Conservation (phyloP, 2,113 vertebrate genomes). For the Antechinus stuartii region DNA sequence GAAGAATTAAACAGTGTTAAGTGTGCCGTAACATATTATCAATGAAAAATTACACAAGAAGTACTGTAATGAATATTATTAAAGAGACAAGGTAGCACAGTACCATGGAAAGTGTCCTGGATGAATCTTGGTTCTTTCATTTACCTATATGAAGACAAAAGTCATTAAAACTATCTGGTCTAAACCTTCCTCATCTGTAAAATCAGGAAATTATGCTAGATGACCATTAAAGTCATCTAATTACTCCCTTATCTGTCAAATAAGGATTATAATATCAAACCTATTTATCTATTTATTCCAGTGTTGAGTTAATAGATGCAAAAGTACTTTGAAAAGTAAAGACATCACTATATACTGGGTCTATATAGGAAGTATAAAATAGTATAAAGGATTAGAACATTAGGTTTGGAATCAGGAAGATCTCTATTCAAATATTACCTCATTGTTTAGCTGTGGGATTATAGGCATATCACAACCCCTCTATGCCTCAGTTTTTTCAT, state of each 20-base stretch:
- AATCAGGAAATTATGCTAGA: background rate
- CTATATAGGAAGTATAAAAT: background rate
- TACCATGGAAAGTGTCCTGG: background rate
- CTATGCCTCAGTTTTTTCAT: background rate
- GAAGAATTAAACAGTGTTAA: background rate
- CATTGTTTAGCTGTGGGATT: background rate
- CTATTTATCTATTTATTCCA: background rate
- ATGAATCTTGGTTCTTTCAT: background rate
- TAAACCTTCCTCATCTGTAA: background rate
- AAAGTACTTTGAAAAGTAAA: conserved; percentile 2
- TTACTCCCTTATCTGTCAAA: background rate
- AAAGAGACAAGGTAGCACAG: background rate
- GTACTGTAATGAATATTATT: background rate
- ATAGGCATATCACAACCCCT: background rate
- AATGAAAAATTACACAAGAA: background rate
- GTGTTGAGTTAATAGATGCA: background rate
- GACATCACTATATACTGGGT: background rate
- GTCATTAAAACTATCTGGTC: background rate
- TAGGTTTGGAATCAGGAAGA: background rate
- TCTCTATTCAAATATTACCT: background rate
- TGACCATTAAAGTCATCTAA: background rate
- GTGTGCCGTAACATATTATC: background rate
- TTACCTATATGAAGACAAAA: background rate
- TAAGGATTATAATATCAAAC: background rate
- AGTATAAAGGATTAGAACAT: background rate